Conservation (phyloP, 2,888 invertebrate species). For the Zygothrica quintamaculata region DNA sequence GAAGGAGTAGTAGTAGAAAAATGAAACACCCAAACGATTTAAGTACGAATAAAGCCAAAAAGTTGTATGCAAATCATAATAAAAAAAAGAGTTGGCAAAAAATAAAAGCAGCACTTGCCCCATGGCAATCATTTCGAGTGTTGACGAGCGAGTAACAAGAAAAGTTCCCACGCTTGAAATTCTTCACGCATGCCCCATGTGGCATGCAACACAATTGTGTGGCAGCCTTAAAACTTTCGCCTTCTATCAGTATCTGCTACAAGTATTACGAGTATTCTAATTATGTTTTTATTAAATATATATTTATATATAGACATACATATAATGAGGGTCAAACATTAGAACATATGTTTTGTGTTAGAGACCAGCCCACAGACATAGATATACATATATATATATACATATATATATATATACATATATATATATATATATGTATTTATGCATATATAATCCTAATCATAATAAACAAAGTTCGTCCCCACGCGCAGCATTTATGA, state of each 20-base stretch:
- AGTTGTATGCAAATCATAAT: constrained; percentile 46
- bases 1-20: no score
- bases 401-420: constrained; percentile 28
- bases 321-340: constrained; percentile 54
- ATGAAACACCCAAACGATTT: constrained; percentile 9
- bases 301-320: no score
- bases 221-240: constrained; percentile 66
- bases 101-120: constrained; percentile 30
- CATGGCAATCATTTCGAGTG: constrained; percentile 62
- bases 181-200: constrained; percentile 68
- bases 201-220: constrained; percentile 41
- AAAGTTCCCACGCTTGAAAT: constrained; percentile 71
- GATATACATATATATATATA: constrained; percentile 11
- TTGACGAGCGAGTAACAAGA: constrained; percentile 34
- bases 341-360: constrained; percentile 67
- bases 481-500: constrained; percentile 5
- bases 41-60: constrained; percentile 9
- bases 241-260: constrained; percentile 42
- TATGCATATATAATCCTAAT: constrained; percentile 57
- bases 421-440: constrained; percentile 17
- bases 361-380: constrained; percentile 41
- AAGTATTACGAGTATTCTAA: constrained; percentile 29
- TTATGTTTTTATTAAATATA: constrained; percentile 26
- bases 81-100: no score
- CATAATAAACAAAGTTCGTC: constrained; percentile 71